Conservation (phyloP, 2,797 vertebrate genomes). For the Chelidonichthys spinosus region DNA sequence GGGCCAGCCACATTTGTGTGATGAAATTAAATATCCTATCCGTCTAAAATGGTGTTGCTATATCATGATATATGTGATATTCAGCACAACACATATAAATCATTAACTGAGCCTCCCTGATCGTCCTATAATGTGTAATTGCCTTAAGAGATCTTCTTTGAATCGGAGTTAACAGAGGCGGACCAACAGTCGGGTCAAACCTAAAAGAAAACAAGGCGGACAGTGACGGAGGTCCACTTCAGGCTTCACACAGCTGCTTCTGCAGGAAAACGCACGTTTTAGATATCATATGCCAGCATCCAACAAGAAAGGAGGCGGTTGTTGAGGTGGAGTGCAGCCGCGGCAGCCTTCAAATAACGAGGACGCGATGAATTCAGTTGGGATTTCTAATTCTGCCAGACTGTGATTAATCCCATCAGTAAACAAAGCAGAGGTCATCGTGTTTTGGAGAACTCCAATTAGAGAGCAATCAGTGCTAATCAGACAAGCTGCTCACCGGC, state of each 20-base stretch:
- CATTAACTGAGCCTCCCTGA: not conserved
- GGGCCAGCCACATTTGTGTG: not conserved
- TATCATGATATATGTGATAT: not conserved
- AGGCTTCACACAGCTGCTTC: not conserved
- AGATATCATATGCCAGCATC: conserved; percentile 28
- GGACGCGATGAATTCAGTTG: conserved; percentile 76
- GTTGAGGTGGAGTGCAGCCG: conserved; percentile 19
- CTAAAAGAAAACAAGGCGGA: not conserved
- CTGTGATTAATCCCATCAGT: conserved; percentile 86
- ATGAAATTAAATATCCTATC: conserved; percentile 1
- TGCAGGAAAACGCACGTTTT: conserved; percentile 1
- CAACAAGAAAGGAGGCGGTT: conserved; percentile 16
- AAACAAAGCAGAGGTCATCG: conserved; percentile 89
- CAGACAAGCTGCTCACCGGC: conserved; percentile 84
- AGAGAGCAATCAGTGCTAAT: conserved; percentile 86
- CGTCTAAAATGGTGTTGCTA: not conserved
- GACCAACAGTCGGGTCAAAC: conserved; percentile 2
- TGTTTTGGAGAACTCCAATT: conserved; percentile 88
- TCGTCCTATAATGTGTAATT: not conserved
- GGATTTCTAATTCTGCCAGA: conserved; percentile 83
- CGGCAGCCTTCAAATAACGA: conserved; percentile 73
- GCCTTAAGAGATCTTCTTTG: not conserved
- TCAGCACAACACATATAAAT: not conserved
- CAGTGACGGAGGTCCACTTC: not conserved
- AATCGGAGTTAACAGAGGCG: not conserved